Evolutionary conservation across 2,113 vertebrate species (phyloP).

Genomic region (Myotis yumanensis): DNA sequence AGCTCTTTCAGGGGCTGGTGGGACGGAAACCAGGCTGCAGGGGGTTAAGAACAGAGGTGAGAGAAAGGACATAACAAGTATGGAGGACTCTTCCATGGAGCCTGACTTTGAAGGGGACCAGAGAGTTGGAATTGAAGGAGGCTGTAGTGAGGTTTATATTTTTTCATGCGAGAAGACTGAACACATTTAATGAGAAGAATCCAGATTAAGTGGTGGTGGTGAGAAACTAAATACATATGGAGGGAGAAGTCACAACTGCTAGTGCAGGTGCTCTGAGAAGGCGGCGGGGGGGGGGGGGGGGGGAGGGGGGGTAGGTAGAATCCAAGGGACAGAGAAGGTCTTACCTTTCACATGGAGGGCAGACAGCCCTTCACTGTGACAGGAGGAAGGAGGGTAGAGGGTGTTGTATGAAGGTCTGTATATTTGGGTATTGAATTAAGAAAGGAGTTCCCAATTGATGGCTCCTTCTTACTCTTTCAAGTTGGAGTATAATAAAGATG

Average conservation of each 20-base stretch:
- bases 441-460: neutral
- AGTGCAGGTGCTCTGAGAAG: neutral
- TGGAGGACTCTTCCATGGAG: neutral
- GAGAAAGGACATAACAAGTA: neutral
- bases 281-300: neutral
- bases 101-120: neutral
- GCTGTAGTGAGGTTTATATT: neutral
- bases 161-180: neutral
- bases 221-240: neutral
- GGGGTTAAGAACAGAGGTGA: neutral
- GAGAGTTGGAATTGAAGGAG: neutral
- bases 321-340: neutral
- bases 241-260: neutral
- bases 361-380: neutral
- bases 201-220: neutral
- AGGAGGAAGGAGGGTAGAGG: neutral
- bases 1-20: neutral
- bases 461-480: neutral
- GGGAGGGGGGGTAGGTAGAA: neutral
- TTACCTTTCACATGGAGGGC: neutral
- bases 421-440: neutral
- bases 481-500: neutral
- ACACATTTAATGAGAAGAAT: neutral
- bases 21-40: neutral
- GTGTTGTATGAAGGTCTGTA: neutral